Evolutionary conservation across 2,888 invertebrate genomes (phyloP).

Genomic region (Parasteatoda lunata): DNA sequence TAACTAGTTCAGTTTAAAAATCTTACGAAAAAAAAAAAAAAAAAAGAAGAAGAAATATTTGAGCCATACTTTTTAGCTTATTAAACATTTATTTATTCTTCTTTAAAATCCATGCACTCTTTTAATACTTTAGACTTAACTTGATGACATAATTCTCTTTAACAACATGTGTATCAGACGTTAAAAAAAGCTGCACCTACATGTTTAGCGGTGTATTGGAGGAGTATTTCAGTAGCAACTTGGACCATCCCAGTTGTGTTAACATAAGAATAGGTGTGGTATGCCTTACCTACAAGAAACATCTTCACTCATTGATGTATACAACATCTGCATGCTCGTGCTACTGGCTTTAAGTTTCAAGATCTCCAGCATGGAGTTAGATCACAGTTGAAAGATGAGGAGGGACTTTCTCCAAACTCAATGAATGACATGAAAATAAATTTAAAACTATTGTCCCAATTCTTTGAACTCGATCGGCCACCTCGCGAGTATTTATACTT

Average conservation of each 20-base stretch:
- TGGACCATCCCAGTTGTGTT: constrained; percentile 60
- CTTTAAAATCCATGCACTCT: constrained; percentile 14
- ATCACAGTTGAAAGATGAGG: constrained; percentile 3
- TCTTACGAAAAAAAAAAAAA: too few species aligned
- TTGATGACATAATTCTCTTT: constrained; percentile 37
- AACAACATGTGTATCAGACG: constrained; percentile 23
- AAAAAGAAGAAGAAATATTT: too few species aligned
- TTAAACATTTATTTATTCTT: background rate
- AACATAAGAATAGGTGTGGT: constrained; percentile 63
- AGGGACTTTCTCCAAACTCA: constrained; percentile 42
- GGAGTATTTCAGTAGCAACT: constrained; percentile 55
- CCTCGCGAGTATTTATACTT: too few species aligned
- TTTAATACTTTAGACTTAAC: constrained; percentile 26
- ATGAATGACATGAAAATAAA: background rate
- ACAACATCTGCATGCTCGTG: constrained; percentile 41
- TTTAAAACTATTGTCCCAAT: too few species aligned
- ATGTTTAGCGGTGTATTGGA: constrained; percentile 49
- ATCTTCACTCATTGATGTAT: constrained; percentile 31
- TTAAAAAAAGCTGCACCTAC: constrained; percentile 54
- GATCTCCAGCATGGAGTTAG: constrained; percentile 3
- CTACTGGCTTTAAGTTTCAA: constrained; percentile 41
- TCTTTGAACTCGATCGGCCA: too few species aligned
- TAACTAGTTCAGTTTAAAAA: too few species aligned
- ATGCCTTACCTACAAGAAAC: constrained; percentile 38
- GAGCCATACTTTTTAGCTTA: too few species aligned